Evolutionary conservation across 2,888 invertebrate genomes (phyloP), one percentile per base, ranked within the genome.

Genomic region (Netelia virgata): DNA sequence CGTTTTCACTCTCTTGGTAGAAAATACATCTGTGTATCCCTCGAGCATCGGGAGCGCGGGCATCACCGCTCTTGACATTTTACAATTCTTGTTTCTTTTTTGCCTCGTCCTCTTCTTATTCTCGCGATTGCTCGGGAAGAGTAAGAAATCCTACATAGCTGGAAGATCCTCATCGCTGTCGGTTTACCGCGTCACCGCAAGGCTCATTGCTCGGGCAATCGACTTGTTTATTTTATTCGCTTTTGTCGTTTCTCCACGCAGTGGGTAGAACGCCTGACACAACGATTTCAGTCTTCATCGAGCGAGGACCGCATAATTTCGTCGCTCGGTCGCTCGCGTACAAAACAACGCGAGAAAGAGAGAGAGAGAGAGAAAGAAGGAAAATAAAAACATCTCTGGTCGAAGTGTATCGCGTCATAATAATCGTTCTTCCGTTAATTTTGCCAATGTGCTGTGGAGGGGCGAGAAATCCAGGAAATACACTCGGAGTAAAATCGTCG

Each of bases 111-210:
- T 36, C 28, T 74, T 36, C 18, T 36, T 18, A 50, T 74, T 50
- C 20, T 28, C 11, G 36, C 36, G 23, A 50, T 47, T 14, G 14
- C 10, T 10, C 63, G 20, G 41, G n/a, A 14, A 36, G 74, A 53
- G 28, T 63, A 63, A 63, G 63, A 74, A 74, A 74, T 63, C 23
- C 75, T 72, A 63, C 66, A 16, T 28, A 66, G 64, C 47, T 57
- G 43, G 36, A 69, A 64, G 64, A 69, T 64, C 70, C 70, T 70
- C 53, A 57, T 82, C 47, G 43, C 61, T 53, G 81, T 81, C 61
- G 50, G 72, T 64, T 57, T 50, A 57, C 70, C 76, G 50, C 76
- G 64, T 50, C 9, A 77, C 76, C 82, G 82, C 82, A 83, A 76
- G 69, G 72, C 64, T 83, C 74, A 75, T 66, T 72, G 80, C 69